These are phyloP conservation scores for Formicarius rufipectus DNA, from an alignment of 2,113 vertebrate genomes.

Conservation along the genomic window DNA sequence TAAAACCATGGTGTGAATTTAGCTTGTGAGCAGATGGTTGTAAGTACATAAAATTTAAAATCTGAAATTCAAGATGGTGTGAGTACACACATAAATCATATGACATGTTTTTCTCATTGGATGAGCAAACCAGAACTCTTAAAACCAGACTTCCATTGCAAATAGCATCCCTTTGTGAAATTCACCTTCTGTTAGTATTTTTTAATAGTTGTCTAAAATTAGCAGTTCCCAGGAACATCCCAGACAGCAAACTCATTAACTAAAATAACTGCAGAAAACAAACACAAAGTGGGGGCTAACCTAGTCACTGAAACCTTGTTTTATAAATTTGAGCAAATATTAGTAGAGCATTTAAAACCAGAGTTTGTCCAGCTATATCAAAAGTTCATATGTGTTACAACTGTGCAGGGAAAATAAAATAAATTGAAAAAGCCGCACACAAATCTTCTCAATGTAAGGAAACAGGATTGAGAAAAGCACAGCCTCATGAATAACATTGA, in stretches of 20 bases:
- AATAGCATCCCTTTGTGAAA: constrained; percentile 58
- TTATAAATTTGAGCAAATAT: constrained; percentile 15
- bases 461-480: neutral
- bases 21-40: constrained; percentile 50
- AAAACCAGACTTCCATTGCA: constrained; percentile 54
- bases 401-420: neutral
- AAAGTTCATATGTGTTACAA: neutral
- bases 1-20: constrained; percentile 22
- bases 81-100: constrained; percentile 52
- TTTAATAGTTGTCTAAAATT: constrained; percentile 64
- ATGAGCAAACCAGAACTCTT: constrained; percentile 46
- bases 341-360: neutral
- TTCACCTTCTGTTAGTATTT: constrained; percentile 63
- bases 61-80: constrained; percentile 57
- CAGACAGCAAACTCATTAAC: constrained; percentile 52
- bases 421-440: rapidly evolving
- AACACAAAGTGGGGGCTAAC: constrained; percentile 6
- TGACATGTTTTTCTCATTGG: constrained; percentile 44
- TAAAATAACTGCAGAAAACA: constrained; percentile 55
- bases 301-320: neutral
- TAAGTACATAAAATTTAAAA: constrained; percentile 56
- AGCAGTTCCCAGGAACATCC: constrained; percentile 17
- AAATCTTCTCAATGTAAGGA: neutral
- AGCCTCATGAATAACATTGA: neutral
- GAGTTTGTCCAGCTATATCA: neutral